phyloP scores from a whole-genome alignment of 2,888 invertebrate genomes.

The Ariolimax columbianus region DNA sequence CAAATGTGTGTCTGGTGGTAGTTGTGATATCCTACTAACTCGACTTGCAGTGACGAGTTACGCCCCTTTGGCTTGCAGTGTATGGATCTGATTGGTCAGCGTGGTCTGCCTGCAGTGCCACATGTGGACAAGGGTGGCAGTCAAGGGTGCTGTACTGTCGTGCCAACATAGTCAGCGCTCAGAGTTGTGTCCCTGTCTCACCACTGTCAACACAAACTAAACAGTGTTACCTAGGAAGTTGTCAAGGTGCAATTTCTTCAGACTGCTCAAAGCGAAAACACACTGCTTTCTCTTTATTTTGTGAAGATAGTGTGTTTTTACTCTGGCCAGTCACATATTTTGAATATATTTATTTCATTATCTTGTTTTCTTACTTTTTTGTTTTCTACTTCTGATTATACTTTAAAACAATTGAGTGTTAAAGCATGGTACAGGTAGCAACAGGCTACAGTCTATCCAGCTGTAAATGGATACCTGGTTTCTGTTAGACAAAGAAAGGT shows the following conservation, averaged over 20 bases:
- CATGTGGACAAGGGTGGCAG: slow-evolving; percentile 72
- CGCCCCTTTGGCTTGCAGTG: slow-evolving; percentile 57
- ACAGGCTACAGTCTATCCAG: too few relatives aligned
- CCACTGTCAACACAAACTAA: slow-evolving; percentile 39
- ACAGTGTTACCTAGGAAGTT: slow-evolving; percentile 51
- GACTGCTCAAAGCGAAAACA: background rate
- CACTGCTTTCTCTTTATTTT: background rate
- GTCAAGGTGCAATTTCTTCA: slow-evolving; percentile 54
- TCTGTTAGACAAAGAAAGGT: too few relatives aligned
- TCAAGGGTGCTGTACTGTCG: slow-evolving; percentile 66
- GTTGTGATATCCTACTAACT: slow-evolving; percentile 35
- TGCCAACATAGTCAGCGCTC: slow-evolving; percentile 14
- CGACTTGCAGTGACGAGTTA: slow-evolving; percentile 51
- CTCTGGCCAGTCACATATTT: background rate
- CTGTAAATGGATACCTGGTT: too few relatives aligned
- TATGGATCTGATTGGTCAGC: slow-evolving; percentile 67
- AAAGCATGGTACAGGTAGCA: too few relatives aligned
- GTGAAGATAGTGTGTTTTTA: background rate
- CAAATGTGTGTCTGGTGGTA: slow-evolving; percentile 28
- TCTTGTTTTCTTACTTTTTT: background rate
- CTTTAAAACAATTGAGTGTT: too few relatives aligned
- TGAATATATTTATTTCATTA: background rate
- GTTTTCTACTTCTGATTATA: background rate
- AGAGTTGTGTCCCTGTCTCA: slow-evolving; percentile 33
- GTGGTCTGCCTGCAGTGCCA: slow-evolving; percentile 72